Percentiles rank a stretch among this genome's conserved stretches.
Conservation (phyloP, 2,797 vertebrate genomes). For the Chromobotia macracanthus region DNA sequence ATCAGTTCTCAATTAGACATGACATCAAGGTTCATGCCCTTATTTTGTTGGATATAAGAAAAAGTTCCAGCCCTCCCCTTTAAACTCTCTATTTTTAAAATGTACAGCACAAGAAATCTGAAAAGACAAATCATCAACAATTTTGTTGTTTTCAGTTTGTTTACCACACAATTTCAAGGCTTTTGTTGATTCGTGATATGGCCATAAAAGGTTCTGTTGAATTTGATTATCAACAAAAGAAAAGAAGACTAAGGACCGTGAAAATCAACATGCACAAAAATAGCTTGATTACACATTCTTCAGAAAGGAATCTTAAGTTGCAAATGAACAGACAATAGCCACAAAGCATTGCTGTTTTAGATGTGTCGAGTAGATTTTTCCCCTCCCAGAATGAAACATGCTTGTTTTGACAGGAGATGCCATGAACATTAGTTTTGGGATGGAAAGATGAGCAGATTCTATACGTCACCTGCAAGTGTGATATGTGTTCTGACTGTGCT, state of each 20-base stretch:
- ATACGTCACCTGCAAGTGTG: slow-evolving; percentile 68
- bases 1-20: not conserved
- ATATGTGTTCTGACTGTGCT: slow-evolving; percentile 67
- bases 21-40: not conserved
- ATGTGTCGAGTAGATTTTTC: slow-evolving; percentile 53
- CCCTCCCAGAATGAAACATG: slow-evolving; percentile 49
- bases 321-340: slow-evolving; percentile 25
- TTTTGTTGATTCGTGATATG: not conserved
- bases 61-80: not conserved
- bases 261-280: slow-evolving; percentile 15
- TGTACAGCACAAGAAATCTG: not conserved
- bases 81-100: not conserved
- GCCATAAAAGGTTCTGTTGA: not conserved
- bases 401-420: slow-evolving; percentile 61
- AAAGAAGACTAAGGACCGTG: not conserved
- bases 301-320: not conserved
- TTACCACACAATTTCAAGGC: not conserved
- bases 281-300: not conserved
- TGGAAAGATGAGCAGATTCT: slow-evolving; percentile 60
- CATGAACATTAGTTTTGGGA: slow-evolving; percentile 62
- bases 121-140: not conserved
- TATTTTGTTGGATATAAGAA: not conserved
- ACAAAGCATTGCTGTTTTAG: slow-evolving; percentile 50
- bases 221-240: not conserved
- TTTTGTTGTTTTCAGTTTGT: too few species aligned